phyloP scores from a whole-genome alignment of 1,140 invertebrate genomes.

The Halictus rubicundus region DNA sequence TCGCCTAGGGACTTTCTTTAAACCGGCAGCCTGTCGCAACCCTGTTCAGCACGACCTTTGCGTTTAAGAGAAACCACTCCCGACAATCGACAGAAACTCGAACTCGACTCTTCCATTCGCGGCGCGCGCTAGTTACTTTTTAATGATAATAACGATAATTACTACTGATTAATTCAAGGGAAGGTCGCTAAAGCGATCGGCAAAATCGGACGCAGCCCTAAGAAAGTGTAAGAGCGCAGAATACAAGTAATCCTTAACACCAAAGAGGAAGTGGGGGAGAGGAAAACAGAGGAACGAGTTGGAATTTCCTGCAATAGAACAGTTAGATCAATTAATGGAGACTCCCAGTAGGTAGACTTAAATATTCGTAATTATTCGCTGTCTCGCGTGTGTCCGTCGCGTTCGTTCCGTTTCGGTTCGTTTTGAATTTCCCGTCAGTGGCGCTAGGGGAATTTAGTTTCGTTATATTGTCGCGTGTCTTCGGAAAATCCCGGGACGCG shows the following conservation, averaged over 20 bases:
- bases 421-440: neutral
- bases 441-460: neutral
- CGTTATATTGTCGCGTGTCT: neutral
- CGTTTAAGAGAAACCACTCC: neutral
- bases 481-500: neutral
- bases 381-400: slow-evolving; percentile 10
- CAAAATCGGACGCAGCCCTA: slow-evolving; percentile 37
- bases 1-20: neutral
- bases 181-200: neutral
- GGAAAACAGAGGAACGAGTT: neutral
- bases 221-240: slow-evolving; percentile 45
- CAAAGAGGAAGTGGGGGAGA: slow-evolving; percentile 17
- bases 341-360: slow-evolving; percentile 12
- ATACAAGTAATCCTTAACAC: slow-evolving; percentile 45
- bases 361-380: slow-evolving; percentile 32
- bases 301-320: slow-evolving; percentile 53
- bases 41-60: neutral
- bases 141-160: too few species aligned
- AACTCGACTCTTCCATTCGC: neutral
- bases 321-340: slow-evolving; percentile 33
- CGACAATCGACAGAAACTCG: neutral
- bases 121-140: neutral
- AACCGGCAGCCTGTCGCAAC: neutral
- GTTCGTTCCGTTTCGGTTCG: slow-evolving; percentile 5
- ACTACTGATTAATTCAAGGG: too few species aligned